These are phyloP conservation scores for Aphrocallistes beatrix DNA, from an alignment of 37 sponge, comb jelly and placozoan species.

Conservation along the genomic window DNA sequence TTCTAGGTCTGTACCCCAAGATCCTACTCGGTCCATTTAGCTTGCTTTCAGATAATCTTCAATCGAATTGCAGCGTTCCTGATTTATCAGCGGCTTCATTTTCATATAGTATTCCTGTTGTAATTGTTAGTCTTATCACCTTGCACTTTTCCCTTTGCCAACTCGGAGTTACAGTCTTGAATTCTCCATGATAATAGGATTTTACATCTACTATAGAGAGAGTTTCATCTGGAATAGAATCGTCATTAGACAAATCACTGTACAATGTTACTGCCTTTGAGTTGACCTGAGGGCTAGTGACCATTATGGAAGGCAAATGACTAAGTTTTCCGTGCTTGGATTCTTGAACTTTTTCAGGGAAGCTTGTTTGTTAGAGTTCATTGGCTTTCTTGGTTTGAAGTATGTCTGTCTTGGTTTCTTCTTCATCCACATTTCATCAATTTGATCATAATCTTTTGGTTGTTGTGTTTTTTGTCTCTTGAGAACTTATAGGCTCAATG, in stretches of 20 bases:
- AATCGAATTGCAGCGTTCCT: neutral
- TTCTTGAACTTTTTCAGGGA: too few species aligned
- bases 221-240: neutral
- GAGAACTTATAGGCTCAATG: neutral
- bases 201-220: neutral
- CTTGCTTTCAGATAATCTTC: neutral
- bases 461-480: neutral
- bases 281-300: too few species aligned
- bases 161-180: neutral
- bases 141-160: neutral
- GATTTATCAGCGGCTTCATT: slow-evolving; percentile 1
- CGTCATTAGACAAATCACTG: neutral
- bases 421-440: neutral
- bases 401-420: neutral
- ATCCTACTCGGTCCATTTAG: neutral
- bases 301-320: neutral
- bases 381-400: neutral
- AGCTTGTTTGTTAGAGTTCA: neutral
- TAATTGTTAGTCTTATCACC: neutral
- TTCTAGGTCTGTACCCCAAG: neutral
- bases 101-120: neutral
- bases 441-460: neutral
- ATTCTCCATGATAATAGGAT: neutral
- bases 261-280: neutral
- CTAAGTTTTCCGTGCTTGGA: neutral